Conservation (phyloP, 2,888 invertebrate genomes). For the Exocentrus adspersus region DNA sequence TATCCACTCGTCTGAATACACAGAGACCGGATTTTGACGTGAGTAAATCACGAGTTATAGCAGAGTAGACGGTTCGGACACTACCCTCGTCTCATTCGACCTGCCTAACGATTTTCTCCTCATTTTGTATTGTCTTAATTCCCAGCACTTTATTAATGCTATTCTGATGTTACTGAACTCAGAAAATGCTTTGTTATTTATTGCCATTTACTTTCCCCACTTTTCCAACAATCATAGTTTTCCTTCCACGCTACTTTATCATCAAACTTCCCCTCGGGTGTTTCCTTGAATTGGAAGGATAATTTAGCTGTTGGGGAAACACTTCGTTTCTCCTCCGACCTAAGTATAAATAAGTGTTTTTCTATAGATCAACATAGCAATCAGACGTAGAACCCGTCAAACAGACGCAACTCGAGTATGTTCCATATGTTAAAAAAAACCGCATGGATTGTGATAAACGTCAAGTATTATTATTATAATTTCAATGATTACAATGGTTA, state of each 20-base stretch:
- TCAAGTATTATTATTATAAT: no score
- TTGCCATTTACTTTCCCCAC: slow-evolving; percentile 58
- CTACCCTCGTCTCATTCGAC: slow-evolving; percentile 43
- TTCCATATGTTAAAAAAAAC: no score
- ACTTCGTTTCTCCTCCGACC: not conserved
- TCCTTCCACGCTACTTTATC: slow-evolving; percentile 59
- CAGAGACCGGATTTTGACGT: slow-evolving; percentile 46
- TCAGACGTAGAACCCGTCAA: no score
- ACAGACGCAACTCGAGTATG: no score
- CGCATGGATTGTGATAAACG: no score
- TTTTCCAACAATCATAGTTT: slow-evolving; percentile 62
- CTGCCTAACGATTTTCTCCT: slow-evolving; percentile 41
- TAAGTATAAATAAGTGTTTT: not conserved
- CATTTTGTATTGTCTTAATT: slow-evolving; percentile 26
- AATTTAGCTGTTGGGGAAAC: slow-evolving; percentile 44
- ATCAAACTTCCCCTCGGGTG: slow-evolving; percentile 58
- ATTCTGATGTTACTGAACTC: slow-evolving; percentile 45
- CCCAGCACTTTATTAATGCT: slow-evolving; percentile 42
- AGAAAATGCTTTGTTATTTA: slow-evolving; percentile 57
- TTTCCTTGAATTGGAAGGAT: slow-evolving; percentile 50
- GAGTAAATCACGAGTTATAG: slow-evolving; percentile 27
- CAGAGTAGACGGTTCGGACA: slow-evolving; percentile 36
- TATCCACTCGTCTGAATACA: slow-evolving; percentile 58
- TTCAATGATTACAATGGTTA: no score
- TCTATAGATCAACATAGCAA: not conserved